phyloP scores from a whole-genome alignment of 2,888 invertebrate genomes.

The Trisateles emortualis region DNA sequence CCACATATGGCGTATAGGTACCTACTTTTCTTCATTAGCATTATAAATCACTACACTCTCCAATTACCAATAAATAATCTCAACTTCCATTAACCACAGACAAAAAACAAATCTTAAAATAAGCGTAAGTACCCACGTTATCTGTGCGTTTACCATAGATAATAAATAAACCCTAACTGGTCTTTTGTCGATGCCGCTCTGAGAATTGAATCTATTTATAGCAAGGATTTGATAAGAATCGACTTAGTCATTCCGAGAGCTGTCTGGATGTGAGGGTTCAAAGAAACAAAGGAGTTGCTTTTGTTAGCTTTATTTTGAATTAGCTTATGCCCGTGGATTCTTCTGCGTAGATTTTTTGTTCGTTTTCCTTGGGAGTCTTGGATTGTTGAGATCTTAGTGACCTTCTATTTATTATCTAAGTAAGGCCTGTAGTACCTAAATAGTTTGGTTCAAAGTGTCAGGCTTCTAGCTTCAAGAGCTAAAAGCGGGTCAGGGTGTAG shows the following conservation, averaged over 20 bases:
- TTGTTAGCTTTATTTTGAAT: slow-evolving; percentile 8
- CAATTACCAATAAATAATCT: slow-evolving; percentile 13
- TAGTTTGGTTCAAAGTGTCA: too few species aligned
- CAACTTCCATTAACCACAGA: slow-evolving; percentile 16
- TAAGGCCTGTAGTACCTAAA: too few species aligned
- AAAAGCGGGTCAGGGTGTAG: too few species aligned
- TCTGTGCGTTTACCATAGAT: slow-evolving; percentile 46
- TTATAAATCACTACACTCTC: neutral
- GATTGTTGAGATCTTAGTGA: too few species aligned
- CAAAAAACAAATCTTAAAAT: slow-evolving; percentile 24
- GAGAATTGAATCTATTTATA: slow-evolving; percentile 43
- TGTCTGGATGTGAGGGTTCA: slow-evolving; percentile 19
- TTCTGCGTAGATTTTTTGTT: too few species aligned
- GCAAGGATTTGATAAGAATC: slow-evolving; percentile 45
- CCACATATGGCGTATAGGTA: neutral
- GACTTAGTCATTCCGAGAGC: slow-evolving; percentile 41
- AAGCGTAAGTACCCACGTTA: slow-evolving; percentile 33
- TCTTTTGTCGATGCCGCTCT: slow-evolving; percentile 44
- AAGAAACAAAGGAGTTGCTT: slow-evolving; percentile 34
- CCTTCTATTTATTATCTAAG: too few species aligned
- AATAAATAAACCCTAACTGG: slow-evolving; percentile 38
- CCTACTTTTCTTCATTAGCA: neutral
- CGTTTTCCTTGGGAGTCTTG: too few species aligned
- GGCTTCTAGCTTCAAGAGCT: too few species aligned
- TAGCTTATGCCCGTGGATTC: neutral